A percentile compares a stretch with the other conserved stretches of the same genome.
These are phyloP conservation scores for Ammodytes dubius DNA, from an alignment of 2,113 vertebrate genomes.

Conservation along the genomic window DNA sequence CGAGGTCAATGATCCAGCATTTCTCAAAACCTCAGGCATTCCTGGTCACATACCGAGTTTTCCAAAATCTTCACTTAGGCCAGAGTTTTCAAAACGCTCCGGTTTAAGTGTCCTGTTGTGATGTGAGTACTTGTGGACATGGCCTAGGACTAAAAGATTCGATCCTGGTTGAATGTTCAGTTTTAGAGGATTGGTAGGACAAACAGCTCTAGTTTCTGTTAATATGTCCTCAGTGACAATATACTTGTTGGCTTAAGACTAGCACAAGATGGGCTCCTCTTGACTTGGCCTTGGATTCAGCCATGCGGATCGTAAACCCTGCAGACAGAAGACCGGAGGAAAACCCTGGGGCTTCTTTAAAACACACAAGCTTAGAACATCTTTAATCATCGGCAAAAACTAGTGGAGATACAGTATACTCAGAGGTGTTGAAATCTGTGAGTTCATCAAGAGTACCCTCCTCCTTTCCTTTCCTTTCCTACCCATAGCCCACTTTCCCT, in stretches of 20 bases:
- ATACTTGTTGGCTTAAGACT: conserved; percentile 27
- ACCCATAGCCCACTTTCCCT: conserved; percentile 30
- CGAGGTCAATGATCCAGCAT: too few relatives aligned
- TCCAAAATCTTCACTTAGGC: too few relatives aligned
- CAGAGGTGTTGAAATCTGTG: conserved; percentile 72
- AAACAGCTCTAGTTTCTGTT: conserved; percentile 42
- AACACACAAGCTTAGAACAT: conserved; percentile 41
- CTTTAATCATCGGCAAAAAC: conserved; percentile 59
- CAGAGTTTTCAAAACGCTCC: too few relatives aligned
- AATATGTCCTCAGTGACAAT: conserved; percentile 46
- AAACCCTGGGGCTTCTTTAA: conserved; percentile 66
- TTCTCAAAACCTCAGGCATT: too few relatives aligned
- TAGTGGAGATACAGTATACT: conserved; percentile 59
- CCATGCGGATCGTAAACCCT: conserved; percentile 66
- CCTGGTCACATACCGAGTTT: too few relatives aligned
- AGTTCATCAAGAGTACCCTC: conserved; percentile 74
- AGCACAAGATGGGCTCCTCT: conserved; percentile 44
- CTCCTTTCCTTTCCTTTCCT: conserved; percentile 2
- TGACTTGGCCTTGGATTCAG: conserved; percentile 64
- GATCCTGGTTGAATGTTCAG: conserved; percentile 7
- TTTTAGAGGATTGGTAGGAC: conserved; percentile 26
- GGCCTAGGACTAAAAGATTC: conserved; percentile 8
- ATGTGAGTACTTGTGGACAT: too few relatives aligned
- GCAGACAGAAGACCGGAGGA: conserved; percentile 61
- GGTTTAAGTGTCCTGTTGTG: too few relatives aligned